These are phyloP conservation scores for Spialia ferax DNA, from an alignment of 2,888 invertebrate species.

Conservation along the genomic window DNA sequence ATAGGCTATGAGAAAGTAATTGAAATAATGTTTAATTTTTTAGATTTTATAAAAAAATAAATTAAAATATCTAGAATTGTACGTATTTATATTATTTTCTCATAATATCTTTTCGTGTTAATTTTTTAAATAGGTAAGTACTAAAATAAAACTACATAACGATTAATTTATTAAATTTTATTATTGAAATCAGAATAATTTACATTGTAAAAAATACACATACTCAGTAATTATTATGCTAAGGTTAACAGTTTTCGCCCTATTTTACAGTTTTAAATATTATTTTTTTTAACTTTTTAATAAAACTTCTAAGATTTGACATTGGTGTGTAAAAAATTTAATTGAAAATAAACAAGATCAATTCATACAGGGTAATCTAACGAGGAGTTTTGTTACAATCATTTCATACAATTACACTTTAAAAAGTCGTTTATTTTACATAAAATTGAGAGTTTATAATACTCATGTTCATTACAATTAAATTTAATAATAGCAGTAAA, in stretches of 20 bases:
- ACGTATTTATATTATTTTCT: too few species aligned
- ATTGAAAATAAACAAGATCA: constrained; percentile 7
- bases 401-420: too few species aligned
- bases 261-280: constrained; percentile 64
- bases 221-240: constrained; percentile 74
- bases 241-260: constrained; percentile 78
- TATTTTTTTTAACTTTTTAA: constrained; percentile 13
- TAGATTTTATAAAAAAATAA: too few species aligned
- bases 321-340: neutral
- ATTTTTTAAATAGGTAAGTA: too few species aligned
- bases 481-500: too few species aligned
- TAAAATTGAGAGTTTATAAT: too few species aligned
- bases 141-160: constrained; percentile 55
- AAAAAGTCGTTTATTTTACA: too few species aligned
- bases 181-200: constrained; percentile 86
- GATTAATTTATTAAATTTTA: constrained; percentile 77
- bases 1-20: too few species aligned
- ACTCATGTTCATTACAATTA: too few species aligned
- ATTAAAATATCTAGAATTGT: too few species aligned
- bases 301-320: constrained; percentile 19
- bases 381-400: neutral
- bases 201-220: constrained; percentile 87
- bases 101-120: too few species aligned
- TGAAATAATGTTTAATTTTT: too few species aligned
- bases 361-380: constrained; percentile 15